These are phyloP conservation scores for Littorina saxatilis DNA, from an alignment of 1,140 invertebrate genomes.

Conservation along the genomic window DNA sequence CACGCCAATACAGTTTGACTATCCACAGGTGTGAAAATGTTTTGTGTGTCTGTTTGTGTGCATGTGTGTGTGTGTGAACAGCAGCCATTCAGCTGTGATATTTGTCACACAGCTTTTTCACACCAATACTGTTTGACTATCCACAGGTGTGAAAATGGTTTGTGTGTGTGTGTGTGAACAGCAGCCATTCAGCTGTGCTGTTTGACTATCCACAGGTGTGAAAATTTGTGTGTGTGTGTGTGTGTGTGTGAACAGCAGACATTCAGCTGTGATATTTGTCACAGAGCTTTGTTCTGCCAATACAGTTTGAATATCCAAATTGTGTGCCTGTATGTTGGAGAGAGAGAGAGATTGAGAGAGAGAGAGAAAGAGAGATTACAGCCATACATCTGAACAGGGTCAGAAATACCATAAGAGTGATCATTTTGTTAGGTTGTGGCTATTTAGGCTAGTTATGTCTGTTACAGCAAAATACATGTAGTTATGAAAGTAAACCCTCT, in stretches of 20 bases:
- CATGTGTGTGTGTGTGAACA: constrained; percentile 16
- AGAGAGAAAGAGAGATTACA: neutral
- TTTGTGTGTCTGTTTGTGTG: constrained; percentile 3
- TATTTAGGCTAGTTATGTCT: too few relatives aligned
- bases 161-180: constrained; percentile 9
- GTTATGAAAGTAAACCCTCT: too few relatives aligned
- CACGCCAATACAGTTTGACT: neutral
- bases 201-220: neutral
- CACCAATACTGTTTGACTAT: neutral
- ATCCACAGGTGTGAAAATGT: neutral
- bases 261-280: neutral
- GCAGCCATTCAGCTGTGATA: neutral
- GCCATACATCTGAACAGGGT: too few relatives aligned
- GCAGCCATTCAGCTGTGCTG: neutral
- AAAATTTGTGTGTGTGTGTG: neutral
- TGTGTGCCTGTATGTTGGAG: neutral
- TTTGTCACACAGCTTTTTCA: neutral
- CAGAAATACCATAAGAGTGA: too few relatives aligned
- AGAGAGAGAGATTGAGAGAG: neutral
- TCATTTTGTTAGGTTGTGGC: too few relatives aligned
- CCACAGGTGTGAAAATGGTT: neutral
- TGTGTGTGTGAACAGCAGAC: constrained; percentile 12
- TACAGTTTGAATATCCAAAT: neutral
- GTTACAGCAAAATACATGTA: too few relatives aligned
- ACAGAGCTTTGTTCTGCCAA: neutral